Conservation (phyloP, 1,140 invertebrate genomes). For the Leucophenga varia region DNA sequence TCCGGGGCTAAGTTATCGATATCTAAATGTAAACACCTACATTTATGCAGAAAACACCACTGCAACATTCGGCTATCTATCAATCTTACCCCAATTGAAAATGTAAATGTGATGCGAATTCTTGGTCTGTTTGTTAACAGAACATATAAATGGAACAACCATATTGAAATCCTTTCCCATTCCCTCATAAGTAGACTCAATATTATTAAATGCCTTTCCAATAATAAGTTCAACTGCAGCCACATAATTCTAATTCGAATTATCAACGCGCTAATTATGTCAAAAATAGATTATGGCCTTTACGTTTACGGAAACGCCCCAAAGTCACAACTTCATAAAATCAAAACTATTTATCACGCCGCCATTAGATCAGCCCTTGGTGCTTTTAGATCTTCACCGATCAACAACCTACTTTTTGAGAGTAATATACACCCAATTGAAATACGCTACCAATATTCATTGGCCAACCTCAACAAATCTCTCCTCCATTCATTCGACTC, state of each 20-base stretch:
- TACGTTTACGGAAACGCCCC: not conserved
- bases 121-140: not conserved
- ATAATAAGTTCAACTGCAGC: not conserved
- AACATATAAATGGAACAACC: too few species aligned
- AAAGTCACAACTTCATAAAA: too few species aligned
- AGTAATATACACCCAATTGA: constrained; percentile 1
- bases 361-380: not conserved
- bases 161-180: not conserved
- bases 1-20: not conserved
- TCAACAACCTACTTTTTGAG: constrained; percentile 8
- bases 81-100: not conserved
- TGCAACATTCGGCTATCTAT: not conserved
- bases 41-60: not conserved
- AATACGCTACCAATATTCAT: not conserved
- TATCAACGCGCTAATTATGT: not conserved
- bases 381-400: constrained; percentile 4
- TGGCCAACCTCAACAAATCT: not conserved
- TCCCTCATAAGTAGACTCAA: constrained; percentile 3
- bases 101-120: not conserved
- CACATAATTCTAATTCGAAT: not conserved
- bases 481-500: not conserved
- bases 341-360: not conserved
- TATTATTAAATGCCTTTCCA: constrained; percentile 1
- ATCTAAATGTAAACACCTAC: not conserved
- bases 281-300: constrained; percentile 3